phyloP scores from a whole-genome alignment of 2,797 vertebrate species.

The Rhinogobio ventralis region DNA sequence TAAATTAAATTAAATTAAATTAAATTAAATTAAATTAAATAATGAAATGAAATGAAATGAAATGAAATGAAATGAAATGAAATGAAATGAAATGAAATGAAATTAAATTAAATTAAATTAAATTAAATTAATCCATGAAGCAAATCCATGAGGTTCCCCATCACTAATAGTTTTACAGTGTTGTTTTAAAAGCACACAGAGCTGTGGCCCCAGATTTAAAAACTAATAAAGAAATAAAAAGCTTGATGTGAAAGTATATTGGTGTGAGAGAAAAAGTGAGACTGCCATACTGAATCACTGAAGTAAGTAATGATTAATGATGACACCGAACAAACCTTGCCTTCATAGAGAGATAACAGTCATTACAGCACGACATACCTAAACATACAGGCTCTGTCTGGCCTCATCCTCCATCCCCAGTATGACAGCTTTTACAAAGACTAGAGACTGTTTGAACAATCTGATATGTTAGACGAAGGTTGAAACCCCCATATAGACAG shows the following conservation, averaged over 20 bases:
- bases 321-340: neutral
- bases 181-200: neutral
- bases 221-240: neutral
- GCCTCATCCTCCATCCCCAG: neutral
- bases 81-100: too few relatives aligned
- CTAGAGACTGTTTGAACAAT: neutral
- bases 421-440: conserved; percentile 8
- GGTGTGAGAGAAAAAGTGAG: neutral
- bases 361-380: neutral
- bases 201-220: neutral
- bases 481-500: neutral
- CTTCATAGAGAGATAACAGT: neutral
- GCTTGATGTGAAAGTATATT: neutral
- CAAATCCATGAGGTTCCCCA: neutral
- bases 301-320: neutral
- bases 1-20: too few relatives aligned
- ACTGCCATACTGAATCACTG: neutral
- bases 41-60: too few relatives aligned
- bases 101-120: too few relatives aligned
- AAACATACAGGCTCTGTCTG: neutral
- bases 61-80: too few relatives aligned
- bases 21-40: too few relatives aligned
- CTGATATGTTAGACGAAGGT: neutral
- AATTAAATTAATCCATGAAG: neutral
- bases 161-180: neutral